phyloP scores from a whole-genome alignment of 2,113 vertebrate species.

The Perognathus longimembris region DNA sequence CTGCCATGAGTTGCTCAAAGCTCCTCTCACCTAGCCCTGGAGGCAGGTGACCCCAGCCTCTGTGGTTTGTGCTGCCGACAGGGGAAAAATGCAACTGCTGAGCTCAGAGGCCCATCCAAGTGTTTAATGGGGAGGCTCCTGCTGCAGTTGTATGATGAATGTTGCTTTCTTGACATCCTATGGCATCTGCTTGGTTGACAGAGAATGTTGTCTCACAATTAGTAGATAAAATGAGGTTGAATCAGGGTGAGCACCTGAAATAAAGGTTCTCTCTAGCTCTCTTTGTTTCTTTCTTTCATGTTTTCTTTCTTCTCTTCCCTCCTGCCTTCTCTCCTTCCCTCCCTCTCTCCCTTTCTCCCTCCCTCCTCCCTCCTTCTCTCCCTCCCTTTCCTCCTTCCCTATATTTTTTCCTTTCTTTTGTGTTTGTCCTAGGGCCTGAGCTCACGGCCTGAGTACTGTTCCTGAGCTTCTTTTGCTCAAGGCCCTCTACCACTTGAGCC shows the following conservation, averaged over 20 bases:
- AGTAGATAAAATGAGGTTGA: conserved; percentile 71
- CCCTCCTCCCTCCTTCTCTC: too few relatives aligned
- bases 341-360: too few relatives aligned
- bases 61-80: conserved; percentile 85
- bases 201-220: conserved; percentile 79
- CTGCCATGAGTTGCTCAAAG: conserved; percentile 69
- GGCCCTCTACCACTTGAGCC: too few relatives aligned
- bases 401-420: too few relatives aligned
- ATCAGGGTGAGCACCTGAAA: not conserved
- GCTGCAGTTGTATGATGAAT: conserved; percentile 77
- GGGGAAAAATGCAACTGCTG: conserved; percentile 79
- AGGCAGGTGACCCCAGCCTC: conserved; percentile 73
- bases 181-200: conserved; percentile 84
- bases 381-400: too few relatives aligned
- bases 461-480: too few relatives aligned
- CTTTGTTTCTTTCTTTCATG: too few relatives aligned
- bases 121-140: conserved; percentile 89
- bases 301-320: too few relatives aligned
- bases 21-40: conserved; percentile 59
- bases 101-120: conserved; percentile 77
- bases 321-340: too few relatives aligned
- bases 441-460: too few relatives aligned
- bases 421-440: too few relatives aligned
- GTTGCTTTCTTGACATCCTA: conserved; percentile 79
- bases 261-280: not conserved